Evolutionary conservation across 2,797 vertebrate genomes (phyloP).

Genomic region (Enteromius anoplus): DNA sequence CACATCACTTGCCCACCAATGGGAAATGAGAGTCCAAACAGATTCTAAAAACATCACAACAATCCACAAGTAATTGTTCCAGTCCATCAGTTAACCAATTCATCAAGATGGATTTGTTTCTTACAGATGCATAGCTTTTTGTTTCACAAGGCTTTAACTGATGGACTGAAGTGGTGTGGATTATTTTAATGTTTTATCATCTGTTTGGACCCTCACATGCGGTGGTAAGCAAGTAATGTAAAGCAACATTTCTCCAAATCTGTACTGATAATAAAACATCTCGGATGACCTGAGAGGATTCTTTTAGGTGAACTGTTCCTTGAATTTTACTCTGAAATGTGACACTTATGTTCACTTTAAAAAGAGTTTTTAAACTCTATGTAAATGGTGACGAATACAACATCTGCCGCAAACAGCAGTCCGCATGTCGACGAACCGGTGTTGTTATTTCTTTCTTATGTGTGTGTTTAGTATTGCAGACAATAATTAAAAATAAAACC

Average conservation of each 20-base stretch:
- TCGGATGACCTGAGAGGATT: background rate
- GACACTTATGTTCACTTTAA: slow-evolving; percentile 32
- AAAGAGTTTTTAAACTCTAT: slow-evolving; percentile 28
- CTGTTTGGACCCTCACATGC: background rate
- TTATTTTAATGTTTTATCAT: background rate
- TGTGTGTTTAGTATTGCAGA: slow-evolving; percentile 70
- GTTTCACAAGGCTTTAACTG: background rate
- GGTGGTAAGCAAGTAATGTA: background rate
- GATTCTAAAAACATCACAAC: background rate
- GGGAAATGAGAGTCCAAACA: background rate
- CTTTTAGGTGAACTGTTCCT: background rate
- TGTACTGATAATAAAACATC: background rate
- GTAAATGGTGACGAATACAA: slow-evolving; percentile 53
- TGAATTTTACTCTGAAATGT: slow-evolving; percentile 51
- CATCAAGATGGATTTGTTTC: background rate
- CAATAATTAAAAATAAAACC: slow-evolving; percentile 64
- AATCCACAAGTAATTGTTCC: background rate
- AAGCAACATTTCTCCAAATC: background rate
- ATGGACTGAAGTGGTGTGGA: background rate
- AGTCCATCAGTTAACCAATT: background rate
- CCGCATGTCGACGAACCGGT: slow-evolving; percentile 72
- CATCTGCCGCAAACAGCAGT: slow-evolving; percentile 35
- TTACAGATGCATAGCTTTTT: background rate
- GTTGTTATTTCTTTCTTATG: slow-evolving; percentile 65
- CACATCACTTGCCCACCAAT: background rate